Evolutionary conservation across 2,113 vertebrate genomes (phyloP).

Genomic region (Sinocyclocheilus anshuiensis): DNA sequence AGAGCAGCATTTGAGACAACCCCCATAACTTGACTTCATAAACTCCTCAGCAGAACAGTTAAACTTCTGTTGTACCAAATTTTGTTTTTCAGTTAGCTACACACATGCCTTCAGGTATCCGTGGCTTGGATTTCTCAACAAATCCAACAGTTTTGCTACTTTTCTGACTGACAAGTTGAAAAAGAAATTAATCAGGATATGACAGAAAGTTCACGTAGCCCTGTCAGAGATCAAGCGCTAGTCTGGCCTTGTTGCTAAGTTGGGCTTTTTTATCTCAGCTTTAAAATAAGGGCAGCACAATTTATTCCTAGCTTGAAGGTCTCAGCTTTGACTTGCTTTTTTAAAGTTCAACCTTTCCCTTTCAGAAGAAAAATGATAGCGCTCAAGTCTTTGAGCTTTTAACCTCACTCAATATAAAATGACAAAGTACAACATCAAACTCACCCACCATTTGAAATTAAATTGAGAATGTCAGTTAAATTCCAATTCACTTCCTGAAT

Average conservation of each 20-base stretch:
- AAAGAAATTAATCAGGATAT: slow-evolving; percentile 18
- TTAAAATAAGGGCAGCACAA: slow-evolving; percentile 45
- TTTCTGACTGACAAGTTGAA: slow-evolving; percentile 15
- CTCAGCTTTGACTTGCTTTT: slow-evolving; percentile 12
- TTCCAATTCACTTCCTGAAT: neutral
- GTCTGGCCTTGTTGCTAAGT: slow-evolving; percentile 9
- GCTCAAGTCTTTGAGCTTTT: slow-evolving; percentile 30
- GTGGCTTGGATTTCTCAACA: neutral
- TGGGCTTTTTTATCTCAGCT: slow-evolving; percentile 14
- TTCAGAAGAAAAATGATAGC: slow-evolving; percentile 6
- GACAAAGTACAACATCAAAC: slow-evolving; percentile 6
- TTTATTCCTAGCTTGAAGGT: slow-evolving; percentile 10
- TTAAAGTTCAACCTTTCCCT: slow-evolving; percentile 29
- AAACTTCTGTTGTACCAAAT: neutral
- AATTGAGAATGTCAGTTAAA: neutral
- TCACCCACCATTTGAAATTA: neutral
- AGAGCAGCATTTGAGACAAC: neutral
- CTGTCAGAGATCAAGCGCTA: slow-evolving; percentile 7
- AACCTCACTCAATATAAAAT: neutral
- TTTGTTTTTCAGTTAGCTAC: neutral
- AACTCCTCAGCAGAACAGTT: neutral
- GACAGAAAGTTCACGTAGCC: slow-evolving; percentile 35
- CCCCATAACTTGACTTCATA: neutral
- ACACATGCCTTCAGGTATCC: neutral
- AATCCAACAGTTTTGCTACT: neutral